Base-by-base conservation (phyloP, 2,113 vertebrate species). In the Megaceryle torquata region DNA sequence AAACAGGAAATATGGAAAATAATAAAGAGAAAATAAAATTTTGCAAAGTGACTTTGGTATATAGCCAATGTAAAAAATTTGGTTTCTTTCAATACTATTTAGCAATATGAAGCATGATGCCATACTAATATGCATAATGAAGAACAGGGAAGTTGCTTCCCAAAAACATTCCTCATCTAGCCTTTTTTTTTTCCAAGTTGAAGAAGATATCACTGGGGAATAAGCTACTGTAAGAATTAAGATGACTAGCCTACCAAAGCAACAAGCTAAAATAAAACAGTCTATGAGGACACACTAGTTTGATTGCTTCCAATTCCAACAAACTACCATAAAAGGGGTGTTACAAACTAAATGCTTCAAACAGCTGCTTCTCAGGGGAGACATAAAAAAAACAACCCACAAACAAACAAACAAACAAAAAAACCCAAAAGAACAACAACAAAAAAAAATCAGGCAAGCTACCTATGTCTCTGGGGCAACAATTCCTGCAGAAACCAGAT, bases 401-500 rank as follows among this genome's bases (percentile, higher is more conserved):
- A 59, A 37, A 44, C 37, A 37, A 24, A 22, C 19, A 72, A 35
- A 24, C 51, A 33, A 24, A 19, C 16, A 44, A 44, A 7, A 7
- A 28, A 57, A 43, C 37, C 37, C 37, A 37, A 59, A 37, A 44
- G 64, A 35, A 24, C 51, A 33, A 72, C 29, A 24, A 19, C 16
- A 44, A 44, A 8, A 7, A 28, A 57, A 43, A 63, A n/a, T 57
- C 46, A 90, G 71, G 51, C 31, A 91, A 93, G 41, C 71, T 77
- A 90, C 68, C 48, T 90, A 59, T 74, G 68, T 74, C 82, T 94
- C 91, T 83, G 60, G 57, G 92, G 63, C 60, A 95, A 92, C 35
- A 88, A 77, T 26, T 86, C 56, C 76, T 93, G 68, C 43, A 88
- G 71, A 96, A 96, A 96, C 29, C n/a, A 94, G 81, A 54, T 83